Base-by-base conservation (phyloP, 2,888 invertebrate genomes). In the Empis stercorea region DNA sequence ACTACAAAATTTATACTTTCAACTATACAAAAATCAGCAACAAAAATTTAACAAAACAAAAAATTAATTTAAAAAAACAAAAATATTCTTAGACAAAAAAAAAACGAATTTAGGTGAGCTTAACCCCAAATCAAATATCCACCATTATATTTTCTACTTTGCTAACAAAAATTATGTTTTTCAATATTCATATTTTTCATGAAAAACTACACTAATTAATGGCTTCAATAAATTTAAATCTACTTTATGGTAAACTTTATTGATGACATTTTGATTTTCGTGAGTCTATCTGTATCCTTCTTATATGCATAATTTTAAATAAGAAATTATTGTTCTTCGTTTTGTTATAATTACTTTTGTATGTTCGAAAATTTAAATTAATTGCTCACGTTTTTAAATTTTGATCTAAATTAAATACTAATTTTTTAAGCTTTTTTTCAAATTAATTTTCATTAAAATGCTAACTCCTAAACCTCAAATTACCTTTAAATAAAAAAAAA, bases 101-200 rank as follows among this genome's bases (percentile, higher is more conserved):
- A 47, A 50, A 43, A 54, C 55, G n/a, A 57, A 57, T 53, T 59
- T 65, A 68, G 68, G 67, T 68, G 66, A 68, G 68, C 68, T 68
- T 63, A 66, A 65, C 66, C 67, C 66, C 65, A 65, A 65, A 50
- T n/a, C n/a, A n/a, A 55, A 53, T 37, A 47, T 42, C 49, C 40
- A 40, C 40, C 40, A 40, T 40, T 23, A 17, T n/a, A n/a, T 27
- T 14, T 38, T 34, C 14, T 34, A 14, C 13, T 36, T 15, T 36
- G 23, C 23, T 27, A 27, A 27, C 23, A 27, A 20, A 4, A 20
- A 20, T 4, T 20, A 5, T 20, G 23, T 27, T 27, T 27, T 27
- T 27, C 20, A 5, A 20, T 27, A 7, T 9, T 27, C 9, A 27
- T 27, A 27, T 27, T 27, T 20, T 27, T 27, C 20, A 27, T 27